phyloP scores from a whole-genome alignment of 2,888 invertebrate species.

The Orthosia cruda region DNA sequence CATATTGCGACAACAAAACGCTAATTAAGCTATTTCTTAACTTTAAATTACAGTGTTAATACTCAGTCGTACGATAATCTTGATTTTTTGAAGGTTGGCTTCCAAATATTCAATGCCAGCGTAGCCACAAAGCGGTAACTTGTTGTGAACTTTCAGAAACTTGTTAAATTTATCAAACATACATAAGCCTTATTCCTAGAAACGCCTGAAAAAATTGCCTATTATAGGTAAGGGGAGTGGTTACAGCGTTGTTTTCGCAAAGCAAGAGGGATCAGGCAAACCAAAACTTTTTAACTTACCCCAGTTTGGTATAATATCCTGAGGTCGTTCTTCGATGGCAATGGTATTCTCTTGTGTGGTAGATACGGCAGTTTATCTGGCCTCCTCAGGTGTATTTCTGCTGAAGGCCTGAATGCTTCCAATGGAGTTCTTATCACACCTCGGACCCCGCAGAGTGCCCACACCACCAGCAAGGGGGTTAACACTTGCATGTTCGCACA shows the following conservation, averaged over 20 bases:
- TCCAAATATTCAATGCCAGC: conserved; percentile 65
- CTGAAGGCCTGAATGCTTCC: conserved; percentile 91
- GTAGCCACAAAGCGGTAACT: conserved; percentile 54
- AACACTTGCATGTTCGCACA: conserved; percentile 86
- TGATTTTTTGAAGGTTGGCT: conserved; percentile 68
- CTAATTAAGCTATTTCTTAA: conserved; percentile 42
- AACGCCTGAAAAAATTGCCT: neutral
- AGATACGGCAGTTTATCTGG: conserved; percentile 87
- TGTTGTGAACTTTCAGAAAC: conserved; percentile 50
- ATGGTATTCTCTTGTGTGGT: conserved; percentile 90
- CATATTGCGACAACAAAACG: conserved; percentile 32
- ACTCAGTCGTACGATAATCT: conserved; percentile 58
- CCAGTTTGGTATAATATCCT: conserved; percentile 95
- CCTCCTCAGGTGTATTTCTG: conserved; percentile 88
- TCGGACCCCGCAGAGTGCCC: conserved; percentile 83
- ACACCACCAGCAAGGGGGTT: conserved; percentile 83
- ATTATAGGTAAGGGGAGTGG: neutral
- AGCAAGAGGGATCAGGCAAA: conserved; percentile 15
- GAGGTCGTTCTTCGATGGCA: conserved; percentile 89
- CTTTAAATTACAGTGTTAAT: conserved; percentile 42
- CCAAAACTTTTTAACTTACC: conserved; percentile 90
- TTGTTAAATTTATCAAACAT: neutral
- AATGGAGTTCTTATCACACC: conserved; percentile 91
- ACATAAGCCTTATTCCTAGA: neutral
- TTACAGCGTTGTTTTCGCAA: conserved; percentile 26